Conservation (phyloP, 2,113 vertebrate genomes). For the Raja brachyura region DNA sequence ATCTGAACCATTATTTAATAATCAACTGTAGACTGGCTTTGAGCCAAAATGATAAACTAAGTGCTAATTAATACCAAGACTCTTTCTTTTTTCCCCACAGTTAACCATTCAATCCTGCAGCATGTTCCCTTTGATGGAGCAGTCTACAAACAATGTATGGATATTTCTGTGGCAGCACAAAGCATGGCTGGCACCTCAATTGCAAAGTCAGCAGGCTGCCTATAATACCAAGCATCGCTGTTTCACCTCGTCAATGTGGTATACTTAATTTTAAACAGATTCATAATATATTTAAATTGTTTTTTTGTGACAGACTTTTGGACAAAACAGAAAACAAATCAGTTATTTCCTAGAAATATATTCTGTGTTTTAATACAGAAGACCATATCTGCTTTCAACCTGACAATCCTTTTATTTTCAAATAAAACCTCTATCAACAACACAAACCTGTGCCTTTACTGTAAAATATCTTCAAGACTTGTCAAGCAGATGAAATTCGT, state of each 20-base stretch:
- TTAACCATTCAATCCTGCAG: background rate
- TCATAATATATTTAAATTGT: background rate
- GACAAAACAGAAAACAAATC: background rate
- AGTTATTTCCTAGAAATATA: background rate
- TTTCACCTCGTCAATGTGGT: background rate
- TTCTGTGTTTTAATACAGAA: background rate
- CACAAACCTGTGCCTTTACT: background rate
- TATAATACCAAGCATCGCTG: background rate
- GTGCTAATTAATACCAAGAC: background rate
- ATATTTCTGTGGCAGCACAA: background rate
- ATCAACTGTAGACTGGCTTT: background rate
- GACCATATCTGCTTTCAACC: background rate
- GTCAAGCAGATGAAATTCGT: background rate
- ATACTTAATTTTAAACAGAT: background rate
- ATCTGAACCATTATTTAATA: conserved; percentile 23
- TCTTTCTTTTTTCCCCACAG: background rate
- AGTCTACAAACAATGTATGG: background rate
- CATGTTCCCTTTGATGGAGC: background rate
- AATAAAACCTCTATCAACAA: background rate
- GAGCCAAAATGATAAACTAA: conserved; percentile 18
- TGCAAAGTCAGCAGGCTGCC: background rate
- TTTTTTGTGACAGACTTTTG: background rate
- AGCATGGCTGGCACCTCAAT: background rate
- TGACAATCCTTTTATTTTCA: background rate
- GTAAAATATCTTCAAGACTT: background rate